Base-by-base conservation (phyloP, 1,140 invertebrate genomes). In the Amphibalanus amphitrite region DNA sequence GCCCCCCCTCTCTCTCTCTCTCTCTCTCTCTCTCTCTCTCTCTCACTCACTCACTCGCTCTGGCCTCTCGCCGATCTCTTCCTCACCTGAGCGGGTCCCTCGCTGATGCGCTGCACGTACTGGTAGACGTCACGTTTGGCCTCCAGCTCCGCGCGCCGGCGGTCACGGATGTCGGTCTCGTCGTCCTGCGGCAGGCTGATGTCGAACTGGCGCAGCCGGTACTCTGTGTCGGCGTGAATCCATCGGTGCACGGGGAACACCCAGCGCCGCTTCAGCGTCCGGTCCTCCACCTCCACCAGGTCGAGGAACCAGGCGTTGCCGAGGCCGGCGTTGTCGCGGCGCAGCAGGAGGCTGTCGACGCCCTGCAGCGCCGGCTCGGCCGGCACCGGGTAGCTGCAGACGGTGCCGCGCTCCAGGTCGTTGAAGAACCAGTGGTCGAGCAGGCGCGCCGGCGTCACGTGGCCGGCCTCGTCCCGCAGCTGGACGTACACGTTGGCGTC, bases 171-270 rank as follows among this genome's bases (percentile, higher is more conserved):
- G 64, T 72, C 72, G 82, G 79, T 74, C n/a, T 77, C 74, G 74
- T 82, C 81, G 64, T 75, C 73, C 74, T 83, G 81, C 0, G 82
- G 82, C 40, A 83, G 75, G 28, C 78, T 78, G 28, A 79, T 80
- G 72, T 82, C 82, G 71, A 80, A 77, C 74, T 80, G 77, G 33
- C 75, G 70, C 29, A 83, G 78, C 26, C 79, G 71, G 74, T 84
- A 83, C 38, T 79, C 79, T 25, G 77, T 76, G 67, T 80, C 70
- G 1, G 78, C 59, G 47, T 78, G 77, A 69, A 83, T 79, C 80
- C 81, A 82, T 20, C 82, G 77, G 67, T 81, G 79, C 3, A 82
- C 77, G 0, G 82, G 81, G 73, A 82, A 81, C 30, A 78, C 77
- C 71, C 76, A 79, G 68, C 69, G 73, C n/a, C 72, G 69, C 3